Percentiles rank a stretch among this genome's conserved stretches.
phyloP scores from a whole-genome alignment of 2,797 vertebrate species.

The Lophius americanus region DNA sequence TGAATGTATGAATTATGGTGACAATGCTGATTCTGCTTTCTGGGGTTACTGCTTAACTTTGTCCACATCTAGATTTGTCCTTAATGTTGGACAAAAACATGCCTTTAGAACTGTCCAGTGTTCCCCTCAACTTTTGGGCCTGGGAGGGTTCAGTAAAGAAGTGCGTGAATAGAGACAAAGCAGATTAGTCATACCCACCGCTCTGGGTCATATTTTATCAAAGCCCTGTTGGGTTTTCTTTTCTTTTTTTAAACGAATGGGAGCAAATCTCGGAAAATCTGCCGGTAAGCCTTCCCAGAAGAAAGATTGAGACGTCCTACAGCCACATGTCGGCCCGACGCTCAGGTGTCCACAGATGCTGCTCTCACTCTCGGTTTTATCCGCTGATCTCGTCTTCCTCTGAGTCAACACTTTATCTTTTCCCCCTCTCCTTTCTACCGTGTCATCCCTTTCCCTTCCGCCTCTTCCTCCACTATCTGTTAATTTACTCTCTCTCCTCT shows the following conservation, averaged over 20 bases:
- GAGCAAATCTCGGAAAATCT: neutral
- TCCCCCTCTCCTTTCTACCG: constrained; percentile 30
- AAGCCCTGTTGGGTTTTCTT: neutral
- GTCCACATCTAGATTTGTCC: too few species aligned
- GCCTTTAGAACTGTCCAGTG: too few species aligned
- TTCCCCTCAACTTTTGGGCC: too few species aligned
- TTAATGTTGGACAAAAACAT: too few species aligned
- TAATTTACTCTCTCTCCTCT: constrained; percentile 61
- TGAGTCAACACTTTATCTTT: constrained; percentile 72
- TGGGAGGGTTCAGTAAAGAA: too few species aligned
- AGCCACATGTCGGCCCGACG: neutral
- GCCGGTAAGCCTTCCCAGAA: constrained; percentile 3
- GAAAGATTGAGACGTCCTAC: neutral
- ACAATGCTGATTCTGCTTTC: too few species aligned
- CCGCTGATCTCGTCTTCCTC: constrained; percentile 61
- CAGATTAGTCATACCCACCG: too few species aligned
- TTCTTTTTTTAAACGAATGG: neutral
- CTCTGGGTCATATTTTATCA: too few species aligned
- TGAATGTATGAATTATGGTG: too few species aligned
- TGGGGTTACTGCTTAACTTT: too few species aligned
- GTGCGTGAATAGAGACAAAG: too few species aligned
- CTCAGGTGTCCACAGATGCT: constrained; percentile 40
- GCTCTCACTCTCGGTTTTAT: constrained; percentile 8
- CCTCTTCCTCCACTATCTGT: constrained; percentile 55
- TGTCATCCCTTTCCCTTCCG: constrained; percentile 61